Evolutionary conservation across 1,140 invertebrate genomes (phyloP).

Genomic region (Araneus ventricosus): DNA sequence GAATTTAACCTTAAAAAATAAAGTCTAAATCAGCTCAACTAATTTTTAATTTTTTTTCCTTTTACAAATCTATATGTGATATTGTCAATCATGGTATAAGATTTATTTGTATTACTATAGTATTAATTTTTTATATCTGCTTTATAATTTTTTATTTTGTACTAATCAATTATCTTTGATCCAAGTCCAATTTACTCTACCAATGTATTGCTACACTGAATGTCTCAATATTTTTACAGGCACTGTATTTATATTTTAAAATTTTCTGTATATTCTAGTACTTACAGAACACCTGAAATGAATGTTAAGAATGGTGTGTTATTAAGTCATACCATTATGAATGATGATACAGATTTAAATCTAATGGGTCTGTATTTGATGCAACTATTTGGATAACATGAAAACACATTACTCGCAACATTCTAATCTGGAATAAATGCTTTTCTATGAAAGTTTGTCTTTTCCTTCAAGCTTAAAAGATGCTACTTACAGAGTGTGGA

Average conservation of each 20-base stretch:
- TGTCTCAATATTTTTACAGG: background rate
- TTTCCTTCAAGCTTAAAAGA: no score
- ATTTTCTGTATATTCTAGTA: background rate
- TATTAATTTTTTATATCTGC: background rate
- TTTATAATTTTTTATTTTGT: background rate
- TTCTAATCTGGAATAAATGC: conserved; percentile 29
- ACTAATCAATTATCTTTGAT: background rate
- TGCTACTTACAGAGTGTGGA: no score
- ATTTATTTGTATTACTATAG: no score
- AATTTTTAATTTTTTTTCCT: no score
- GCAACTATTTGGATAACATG: background rate
- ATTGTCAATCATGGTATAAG: no score
- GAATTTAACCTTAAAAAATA: no score
- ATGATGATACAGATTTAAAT: conserved; percentile 53
- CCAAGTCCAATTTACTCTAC: background rate
- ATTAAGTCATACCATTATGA: background rate
- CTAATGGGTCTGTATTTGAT: conserved; percentile 43
- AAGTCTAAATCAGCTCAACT: no score
- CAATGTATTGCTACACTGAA: background rate
- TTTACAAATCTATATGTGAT: no score
- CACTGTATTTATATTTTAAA: background rate
- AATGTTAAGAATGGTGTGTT: conserved; percentile 27
- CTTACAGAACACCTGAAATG: background rate
- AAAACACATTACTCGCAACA: background rate
- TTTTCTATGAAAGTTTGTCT: background rate